Evolutionary conservation across 1,140 invertebrate species (phyloP).

Genomic region (Metopolophium dirhodum): DNA sequence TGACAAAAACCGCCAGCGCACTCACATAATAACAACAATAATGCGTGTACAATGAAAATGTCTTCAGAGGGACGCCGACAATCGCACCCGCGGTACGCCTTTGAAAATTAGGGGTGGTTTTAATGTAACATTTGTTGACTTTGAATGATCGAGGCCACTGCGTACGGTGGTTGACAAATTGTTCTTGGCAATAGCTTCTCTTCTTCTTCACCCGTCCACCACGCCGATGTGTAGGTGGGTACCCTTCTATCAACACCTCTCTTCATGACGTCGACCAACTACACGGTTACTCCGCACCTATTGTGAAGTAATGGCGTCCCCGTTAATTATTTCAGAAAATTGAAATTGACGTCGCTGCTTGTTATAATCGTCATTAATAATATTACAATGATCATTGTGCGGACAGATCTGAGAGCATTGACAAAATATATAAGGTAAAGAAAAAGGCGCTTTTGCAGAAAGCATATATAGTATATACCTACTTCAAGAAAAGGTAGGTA

Average conservation of each 20-base stretch:
- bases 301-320: conserved; percentile 28
- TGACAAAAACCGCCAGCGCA: neutral
- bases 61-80: conserved; percentile 7
- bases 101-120: conserved; percentile 40
- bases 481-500: neutral
- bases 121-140: conserved; percentile 55
- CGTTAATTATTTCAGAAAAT: conserved; percentile 54
- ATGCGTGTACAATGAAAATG: conserved; percentile 30
- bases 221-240: too few species aligned
- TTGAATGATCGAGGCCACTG: conserved; percentile 44
- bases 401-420: neutral
- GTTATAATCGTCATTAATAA: conserved; percentile 51
- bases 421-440: neutral
- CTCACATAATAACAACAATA: conserved; percentile 44
- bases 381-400: conserved; percentile 13
- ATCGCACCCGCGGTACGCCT: neutral
- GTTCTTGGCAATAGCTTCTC: conserved; percentile 26
- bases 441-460: neutral
- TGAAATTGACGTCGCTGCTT: conserved; percentile 41
- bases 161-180: conserved; percentile 42
- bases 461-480: neutral
- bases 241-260: conserved; percentile 30
- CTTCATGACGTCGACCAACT: neutral
- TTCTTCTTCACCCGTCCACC: neutral
- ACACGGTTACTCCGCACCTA: neutral